phyloP scores from a whole-genome alignment of 2,113 vertebrate genomes.

The Mionectes macconnelli region DNA sequence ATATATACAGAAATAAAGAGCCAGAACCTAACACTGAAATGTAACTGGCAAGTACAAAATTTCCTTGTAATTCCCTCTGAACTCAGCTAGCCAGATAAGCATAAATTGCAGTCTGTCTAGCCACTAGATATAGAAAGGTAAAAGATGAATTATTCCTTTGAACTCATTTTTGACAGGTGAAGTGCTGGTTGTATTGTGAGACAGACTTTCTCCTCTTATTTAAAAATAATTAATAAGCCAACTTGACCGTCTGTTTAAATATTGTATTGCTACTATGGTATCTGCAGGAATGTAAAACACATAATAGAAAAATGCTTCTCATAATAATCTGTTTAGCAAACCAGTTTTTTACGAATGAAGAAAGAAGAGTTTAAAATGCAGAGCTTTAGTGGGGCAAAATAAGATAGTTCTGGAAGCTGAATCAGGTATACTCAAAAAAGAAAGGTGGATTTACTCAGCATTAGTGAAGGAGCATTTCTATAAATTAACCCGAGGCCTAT shows the following conservation, averaged over 20 bases:
- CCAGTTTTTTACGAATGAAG: not conserved
- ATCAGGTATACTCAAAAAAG: not conserved
- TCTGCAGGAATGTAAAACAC: not conserved
- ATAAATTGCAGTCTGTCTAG: not conserved
- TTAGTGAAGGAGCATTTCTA: not conserved
- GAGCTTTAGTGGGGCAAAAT: not conserved
- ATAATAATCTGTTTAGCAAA: not conserved
- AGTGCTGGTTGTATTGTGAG: not conserved
- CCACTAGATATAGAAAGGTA: not conserved
- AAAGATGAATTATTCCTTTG: slow-evolving; percentile 30
- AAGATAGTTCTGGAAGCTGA: slow-evolving; percentile 11
- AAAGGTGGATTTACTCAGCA: slow-evolving; percentile 29
- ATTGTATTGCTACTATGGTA: not conserved
- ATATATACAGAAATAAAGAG: not conserved
- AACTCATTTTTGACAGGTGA: slow-evolving; percentile 18
- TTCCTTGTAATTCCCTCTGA: not conserved
- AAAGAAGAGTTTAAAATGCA: not conserved
- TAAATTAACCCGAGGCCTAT: slow-evolving; percentile 55
- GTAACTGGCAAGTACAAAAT: not conserved
- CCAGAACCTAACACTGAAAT: not conserved
- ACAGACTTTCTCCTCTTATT: not conserved
- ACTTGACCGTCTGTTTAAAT: not conserved
- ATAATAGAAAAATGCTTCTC: not conserved
- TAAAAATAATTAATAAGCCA: not conserved
- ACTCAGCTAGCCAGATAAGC: not conserved